Conservation (phyloP, 2,797 vertebrate species). For the Falco novaeseelandiae region DNA sequence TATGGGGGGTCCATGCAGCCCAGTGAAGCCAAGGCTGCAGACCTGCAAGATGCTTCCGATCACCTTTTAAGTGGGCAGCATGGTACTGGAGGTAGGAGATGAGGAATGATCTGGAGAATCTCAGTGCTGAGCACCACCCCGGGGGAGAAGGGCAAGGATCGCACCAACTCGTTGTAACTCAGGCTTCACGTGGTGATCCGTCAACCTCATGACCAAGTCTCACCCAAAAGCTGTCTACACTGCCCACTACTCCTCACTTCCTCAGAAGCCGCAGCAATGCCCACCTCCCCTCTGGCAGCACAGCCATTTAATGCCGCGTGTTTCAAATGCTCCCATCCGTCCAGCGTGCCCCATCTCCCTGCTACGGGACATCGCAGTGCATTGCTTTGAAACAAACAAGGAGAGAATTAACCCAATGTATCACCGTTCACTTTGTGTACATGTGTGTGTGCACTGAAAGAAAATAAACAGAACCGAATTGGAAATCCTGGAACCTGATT, state of each 20-base stretch:
- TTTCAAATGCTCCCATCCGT: background rate
- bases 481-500: background rate
- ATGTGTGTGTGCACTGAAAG: background rate
- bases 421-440: background rate
- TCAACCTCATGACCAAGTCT: rapidly evolving
- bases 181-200: rapidly evolving
- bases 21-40: background rate
- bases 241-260: background rate
- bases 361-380: background rate
- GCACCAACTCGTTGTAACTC: background rate
- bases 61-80: background rate
- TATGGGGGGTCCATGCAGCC: background rate
- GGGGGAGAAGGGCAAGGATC: background rate
- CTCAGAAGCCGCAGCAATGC: background rate
- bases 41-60: background rate
- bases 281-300: background rate
- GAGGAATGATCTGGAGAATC: background rate
- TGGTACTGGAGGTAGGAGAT: background rate
- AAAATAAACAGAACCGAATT: conserved; percentile 32
- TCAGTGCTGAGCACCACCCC: rapidly evolving
- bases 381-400: background rate
- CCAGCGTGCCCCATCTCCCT: background rate
- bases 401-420: background rate
- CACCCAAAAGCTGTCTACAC: background rate
- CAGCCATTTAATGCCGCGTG: background rate